These are phyloP conservation scores for Motacilla alba DNA, from an alignment of 2,113 vertebrate species.

Conservation along the genomic window DNA sequence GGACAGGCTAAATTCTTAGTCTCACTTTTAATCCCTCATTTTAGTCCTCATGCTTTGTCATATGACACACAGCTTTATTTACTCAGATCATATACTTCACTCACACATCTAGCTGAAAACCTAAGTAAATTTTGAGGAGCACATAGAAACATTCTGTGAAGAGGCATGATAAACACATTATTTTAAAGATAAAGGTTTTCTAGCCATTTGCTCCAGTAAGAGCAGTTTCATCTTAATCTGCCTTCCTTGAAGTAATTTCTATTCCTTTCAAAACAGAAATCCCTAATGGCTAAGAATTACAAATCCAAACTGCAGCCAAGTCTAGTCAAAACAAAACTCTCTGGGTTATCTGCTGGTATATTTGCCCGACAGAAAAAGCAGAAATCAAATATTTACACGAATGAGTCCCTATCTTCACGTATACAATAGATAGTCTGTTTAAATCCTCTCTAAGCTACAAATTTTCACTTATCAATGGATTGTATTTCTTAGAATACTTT, in stretches of 20 bases:
- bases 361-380: not conserved
- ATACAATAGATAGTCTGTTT: not conserved
- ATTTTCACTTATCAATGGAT: not conserved
- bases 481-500: not conserved
- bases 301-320: not conserved
- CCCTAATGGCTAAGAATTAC: not conserved
- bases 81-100: not conserved
- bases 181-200: not conserved
- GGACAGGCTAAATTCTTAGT: not conserved
- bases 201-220: not conserved
- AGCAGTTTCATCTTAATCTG: not conserved
- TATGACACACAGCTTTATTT: constrained; percentile 27
- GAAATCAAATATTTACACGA: not conserved
- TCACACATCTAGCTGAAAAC: not conserved
- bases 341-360: not conserved
- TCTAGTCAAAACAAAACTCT: not conserved
- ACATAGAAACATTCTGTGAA: not conserved
- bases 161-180: not conserved
- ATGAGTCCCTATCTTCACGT: not conserved
- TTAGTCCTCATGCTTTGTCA: constrained; percentile 15
- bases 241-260: not conserved
- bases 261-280: not conserved
- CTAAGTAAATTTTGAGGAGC: not conserved
- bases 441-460: not conserved
- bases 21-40: constrained; percentile 13